These are phyloP conservation scores for Ametastegia equiseti DNA, from an alignment of 2,888 invertebrate genomes.

Conservation along the genomic window DNA sequence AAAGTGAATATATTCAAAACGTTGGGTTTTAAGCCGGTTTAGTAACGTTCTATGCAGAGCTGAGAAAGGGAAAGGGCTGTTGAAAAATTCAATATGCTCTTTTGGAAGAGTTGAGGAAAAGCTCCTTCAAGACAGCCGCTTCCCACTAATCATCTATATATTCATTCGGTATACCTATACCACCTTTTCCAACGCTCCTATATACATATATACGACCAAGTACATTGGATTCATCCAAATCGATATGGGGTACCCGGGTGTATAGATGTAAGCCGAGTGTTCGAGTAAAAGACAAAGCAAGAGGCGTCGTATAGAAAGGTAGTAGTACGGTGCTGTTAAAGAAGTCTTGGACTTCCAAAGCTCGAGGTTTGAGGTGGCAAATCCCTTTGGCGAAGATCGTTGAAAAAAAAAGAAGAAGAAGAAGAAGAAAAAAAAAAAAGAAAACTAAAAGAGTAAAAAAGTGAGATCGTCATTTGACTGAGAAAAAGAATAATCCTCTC, in stretches of 20 bases:
- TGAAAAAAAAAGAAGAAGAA: background rate
- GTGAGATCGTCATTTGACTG: background rate
- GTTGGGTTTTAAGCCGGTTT: background rate
- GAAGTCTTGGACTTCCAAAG: background rate
- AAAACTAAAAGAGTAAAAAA: background rate
- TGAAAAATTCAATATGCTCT: constrained; percentile 19
- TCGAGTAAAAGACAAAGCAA: constrained; percentile 30
- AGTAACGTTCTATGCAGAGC: background rate
- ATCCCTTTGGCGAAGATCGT: constrained; percentile 19
- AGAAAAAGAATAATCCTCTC: background rate
- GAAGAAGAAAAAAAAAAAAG: too few relatives aligned
- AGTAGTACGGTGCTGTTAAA: background rate
- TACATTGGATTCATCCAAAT: constrained; percentile 20
- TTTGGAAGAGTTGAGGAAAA: constrained; percentile 6
- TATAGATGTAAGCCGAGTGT: background rate
- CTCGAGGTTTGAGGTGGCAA: background rate
- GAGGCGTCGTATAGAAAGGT: background rate
- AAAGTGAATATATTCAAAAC: background rate
- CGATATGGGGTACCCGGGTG: background rate
- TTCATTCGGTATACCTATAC: background rate
- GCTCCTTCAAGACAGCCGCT: background rate
- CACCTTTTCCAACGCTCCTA: background rate
- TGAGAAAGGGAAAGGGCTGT: constrained; percentile 6
- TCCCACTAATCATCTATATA: constrained; percentile 27
- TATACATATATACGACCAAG: background rate